Evolutionary conservation across 2,797 vertebrate genomes (phyloP).

Genomic region (Eulemur coronatus): DNA sequence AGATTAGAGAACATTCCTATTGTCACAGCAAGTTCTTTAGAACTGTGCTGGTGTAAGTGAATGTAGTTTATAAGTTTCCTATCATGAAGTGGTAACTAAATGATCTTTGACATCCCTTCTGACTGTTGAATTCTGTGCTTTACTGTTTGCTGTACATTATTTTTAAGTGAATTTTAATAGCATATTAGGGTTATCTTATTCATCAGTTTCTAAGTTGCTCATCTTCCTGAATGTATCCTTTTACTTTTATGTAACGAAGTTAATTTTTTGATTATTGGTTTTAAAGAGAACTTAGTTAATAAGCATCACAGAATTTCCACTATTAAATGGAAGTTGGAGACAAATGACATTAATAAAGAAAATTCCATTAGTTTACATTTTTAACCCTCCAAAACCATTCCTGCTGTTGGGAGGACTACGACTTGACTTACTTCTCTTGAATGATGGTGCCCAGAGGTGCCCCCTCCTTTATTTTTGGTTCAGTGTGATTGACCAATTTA

Average conservation of each 20-base stretch:
- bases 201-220: background rate
- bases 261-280: slow-evolving; percentile 21
- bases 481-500: background rate
- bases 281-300: slow-evolving; percentile 24
- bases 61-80: background rate
- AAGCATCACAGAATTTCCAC: background rate
- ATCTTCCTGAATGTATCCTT: background rate
- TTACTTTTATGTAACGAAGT: background rate
- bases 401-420: background rate
- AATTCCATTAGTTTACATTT: background rate
- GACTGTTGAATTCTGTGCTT: background rate
- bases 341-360: background rate
- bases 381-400: background rate
- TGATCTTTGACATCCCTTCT: background rate
- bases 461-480: background rate
- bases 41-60: background rate
- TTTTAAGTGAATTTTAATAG: background rate
- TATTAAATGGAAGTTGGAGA: background rate
- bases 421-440: background rate
- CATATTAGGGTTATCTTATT: background rate
- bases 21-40: background rate
- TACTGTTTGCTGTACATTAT: background rate
- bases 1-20: background rate
- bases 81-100: background rate
- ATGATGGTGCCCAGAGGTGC: background rate